A percentile compares a stretch with the other conserved stretches of the same genome.
Evolutionary conservation across 2,113 vertebrate species (phyloP).

Genomic region (Smithornis capensis): DNA sequence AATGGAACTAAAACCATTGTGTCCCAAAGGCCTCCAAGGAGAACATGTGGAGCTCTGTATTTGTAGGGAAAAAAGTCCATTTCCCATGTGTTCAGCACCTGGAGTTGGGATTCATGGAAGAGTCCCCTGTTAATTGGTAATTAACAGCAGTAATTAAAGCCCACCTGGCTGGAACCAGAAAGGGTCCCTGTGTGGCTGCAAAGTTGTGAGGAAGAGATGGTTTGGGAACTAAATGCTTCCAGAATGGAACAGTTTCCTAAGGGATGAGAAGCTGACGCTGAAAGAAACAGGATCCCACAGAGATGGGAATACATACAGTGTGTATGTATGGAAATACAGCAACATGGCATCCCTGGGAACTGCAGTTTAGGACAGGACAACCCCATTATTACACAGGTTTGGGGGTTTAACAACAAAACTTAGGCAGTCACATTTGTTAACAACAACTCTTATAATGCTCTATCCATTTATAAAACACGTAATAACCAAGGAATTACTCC

Average conservation of each 20-base stretch:
- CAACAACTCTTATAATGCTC: background rate
- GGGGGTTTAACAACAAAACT: background rate
- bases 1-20: fast-evolving
- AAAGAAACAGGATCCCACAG: fast-evolving
- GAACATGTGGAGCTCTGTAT: fast-evolving
- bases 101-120: background rate
- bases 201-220: fast-evolving
- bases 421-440: background rate
- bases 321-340: too few species aligned
- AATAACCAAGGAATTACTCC: background rate
- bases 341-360: background rate
- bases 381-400: background rate
- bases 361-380: background rate
- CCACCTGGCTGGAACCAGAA: background rate
- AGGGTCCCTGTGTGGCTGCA: background rate
- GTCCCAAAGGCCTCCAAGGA: background rate
- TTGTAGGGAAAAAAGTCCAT: fast-evolving
- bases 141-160: background rate
- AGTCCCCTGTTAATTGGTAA: fast-evolving
- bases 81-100: background rate
- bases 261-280: background rate
- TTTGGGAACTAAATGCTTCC: background rate
- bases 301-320: background rate
- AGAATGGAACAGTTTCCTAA: background rate
- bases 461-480: background rate